phyloP scores from a whole-genome alignment of 2,888 invertebrate genomes.

The Eristalinus sepulchralis region DNA sequence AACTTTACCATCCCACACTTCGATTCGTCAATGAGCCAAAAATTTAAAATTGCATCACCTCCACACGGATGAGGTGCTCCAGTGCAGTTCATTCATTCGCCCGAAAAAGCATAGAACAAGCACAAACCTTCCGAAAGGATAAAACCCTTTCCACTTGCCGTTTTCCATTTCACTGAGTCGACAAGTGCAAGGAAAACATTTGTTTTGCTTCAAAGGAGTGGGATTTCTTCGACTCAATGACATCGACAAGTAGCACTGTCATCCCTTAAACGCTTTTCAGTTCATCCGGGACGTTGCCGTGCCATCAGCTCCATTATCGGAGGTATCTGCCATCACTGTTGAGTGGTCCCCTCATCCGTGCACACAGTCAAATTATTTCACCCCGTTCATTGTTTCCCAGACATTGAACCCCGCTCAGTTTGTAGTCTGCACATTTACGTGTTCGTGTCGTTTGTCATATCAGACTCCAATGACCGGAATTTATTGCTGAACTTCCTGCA shows the following conservation, averaged over 20 bases:
- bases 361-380: not conserved
- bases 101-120: not conserved
- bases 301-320: not conserved
- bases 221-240: slow-evolving; percentile 1
- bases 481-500: not conserved
- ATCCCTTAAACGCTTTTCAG: not conserved
- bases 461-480: not conserved
- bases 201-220: slow-evolving; percentile 14
- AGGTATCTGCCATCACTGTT: not conserved
- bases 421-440: not conserved
- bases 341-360: not conserved
- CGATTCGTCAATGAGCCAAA: no score
- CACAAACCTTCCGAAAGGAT: slow-evolving; percentile 38
- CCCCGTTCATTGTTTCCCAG: not conserved
- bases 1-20: not conserved
- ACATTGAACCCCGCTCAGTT: not conserved
- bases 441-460: not conserved
- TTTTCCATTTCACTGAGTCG: slow-evolving; percentile 39
- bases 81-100: not conserved
- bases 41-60: not conserved
- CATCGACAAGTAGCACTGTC: slow-evolving; percentile 1
- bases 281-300: not conserved
- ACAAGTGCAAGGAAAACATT: slow-evolving; percentile 42
- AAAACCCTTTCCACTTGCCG: slow-evolving; percentile 29
- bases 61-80: not conserved